Percentiles rank a stretch among this genome's conserved stretches.
phyloP scores from a whole-genome alignment of 2,888 invertebrate genomes.

The Scaptomyza reducta region DNA sequence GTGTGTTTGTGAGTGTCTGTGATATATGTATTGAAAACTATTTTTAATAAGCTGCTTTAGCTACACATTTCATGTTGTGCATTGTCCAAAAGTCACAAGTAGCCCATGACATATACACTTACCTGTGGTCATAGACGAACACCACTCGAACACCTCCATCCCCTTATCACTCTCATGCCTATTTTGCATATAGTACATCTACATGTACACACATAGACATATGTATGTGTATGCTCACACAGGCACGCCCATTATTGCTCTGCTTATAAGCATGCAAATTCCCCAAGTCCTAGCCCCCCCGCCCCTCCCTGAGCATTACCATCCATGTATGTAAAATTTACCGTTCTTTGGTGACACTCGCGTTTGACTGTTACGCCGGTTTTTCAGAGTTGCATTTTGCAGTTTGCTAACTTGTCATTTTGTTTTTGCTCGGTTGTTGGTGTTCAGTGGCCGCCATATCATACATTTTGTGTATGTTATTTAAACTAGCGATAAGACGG shows the following conservation, averaged over 20 bases:
- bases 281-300: background rate
- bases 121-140: constrained; percentile 32
- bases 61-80: constrained; percentile 46
- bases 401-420: constrained; percentile 45
- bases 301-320: background rate
- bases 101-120: constrained; percentile 38
- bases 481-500: constrained; percentile 45
- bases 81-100: constrained; percentile 54
- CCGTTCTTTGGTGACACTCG: constrained; percentile 31
- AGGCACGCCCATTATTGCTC: constrained; percentile 30
- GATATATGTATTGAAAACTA: constrained; percentile 26
- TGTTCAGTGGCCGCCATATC: constrained; percentile 16
- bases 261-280: constrained; percentile 34
- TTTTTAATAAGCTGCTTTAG: constrained; percentile 56
- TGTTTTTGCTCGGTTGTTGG: constrained; percentile 10
- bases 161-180: background rate
- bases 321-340: constrained; percentile 30
- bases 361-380: constrained; percentile 49
- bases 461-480: constrained; percentile 1
- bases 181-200: constrained; percentile 1
- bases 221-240: constrained; percentile 15
- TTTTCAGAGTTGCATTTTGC: constrained; percentile 51
- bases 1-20: constrained; percentile 12
- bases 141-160: background rate
- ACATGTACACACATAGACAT: background rate